These are phyloP conservation scores for Regulus satrapa DNA, from an alignment of 2,113 vertebrate genomes.

Conservation along the genomic window DNA sequence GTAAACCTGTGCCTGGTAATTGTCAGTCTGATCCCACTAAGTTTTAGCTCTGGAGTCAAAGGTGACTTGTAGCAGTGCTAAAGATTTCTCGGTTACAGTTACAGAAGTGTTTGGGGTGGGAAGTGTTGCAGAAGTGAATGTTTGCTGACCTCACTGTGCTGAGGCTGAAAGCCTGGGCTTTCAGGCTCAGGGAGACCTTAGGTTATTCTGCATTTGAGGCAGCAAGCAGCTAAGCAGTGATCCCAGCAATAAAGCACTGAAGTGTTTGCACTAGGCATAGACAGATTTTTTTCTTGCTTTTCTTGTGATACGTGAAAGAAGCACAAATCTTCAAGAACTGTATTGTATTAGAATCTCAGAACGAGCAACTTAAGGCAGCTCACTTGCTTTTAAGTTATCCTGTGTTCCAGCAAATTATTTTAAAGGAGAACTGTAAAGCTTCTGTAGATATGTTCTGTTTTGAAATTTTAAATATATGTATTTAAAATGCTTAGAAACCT, in stretches of 20 bases:
- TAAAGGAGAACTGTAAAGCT: not conserved
- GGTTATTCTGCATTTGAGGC: not conserved
- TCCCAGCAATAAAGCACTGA: not conserved
- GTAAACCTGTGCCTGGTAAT: not conserved
- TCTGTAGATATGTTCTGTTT: not conserved
- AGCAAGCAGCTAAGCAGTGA: not conserved
- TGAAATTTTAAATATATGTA: not conserved
- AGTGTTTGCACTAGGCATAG: not conserved
- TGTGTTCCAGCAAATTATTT: not conserved
- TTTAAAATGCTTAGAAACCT: not conserved
- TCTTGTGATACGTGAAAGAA: not conserved
- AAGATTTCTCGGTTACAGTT: not conserved
- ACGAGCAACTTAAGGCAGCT: not conserved
- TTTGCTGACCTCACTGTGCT: not conserved
- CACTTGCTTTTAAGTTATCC: not conserved
- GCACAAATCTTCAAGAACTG: not conserved
- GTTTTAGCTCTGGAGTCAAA: not conserved
- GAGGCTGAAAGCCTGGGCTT: not conserved
- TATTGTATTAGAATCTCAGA: not conserved
- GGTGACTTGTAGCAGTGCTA: not conserved
- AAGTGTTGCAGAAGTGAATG: not conserved
- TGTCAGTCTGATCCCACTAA: not conserved
- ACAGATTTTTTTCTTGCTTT: not conserved
- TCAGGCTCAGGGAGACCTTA: not conserved
- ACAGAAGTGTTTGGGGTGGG: not conserved